Evolutionary conservation across 2,888 invertebrate genomes (phyloP), one percentile per base, ranked within the genome.

Genomic region (Oasisia sp.): DNA sequence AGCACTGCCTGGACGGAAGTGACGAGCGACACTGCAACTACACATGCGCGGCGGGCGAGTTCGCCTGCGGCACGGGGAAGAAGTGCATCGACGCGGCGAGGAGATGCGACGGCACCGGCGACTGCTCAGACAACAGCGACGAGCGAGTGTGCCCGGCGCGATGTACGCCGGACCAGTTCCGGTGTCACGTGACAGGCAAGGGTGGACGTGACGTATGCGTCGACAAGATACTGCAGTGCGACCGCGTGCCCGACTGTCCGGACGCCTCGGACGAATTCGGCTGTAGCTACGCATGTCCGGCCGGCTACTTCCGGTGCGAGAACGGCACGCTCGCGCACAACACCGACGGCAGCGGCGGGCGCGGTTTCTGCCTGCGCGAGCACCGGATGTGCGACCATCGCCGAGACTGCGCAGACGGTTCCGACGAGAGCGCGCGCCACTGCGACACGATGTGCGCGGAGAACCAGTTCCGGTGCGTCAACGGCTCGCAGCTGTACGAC

Each of bases 171-270:
- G 11, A 11, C n/a, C 74, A 91, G 74, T 89, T 89, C 89, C 56
- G 74, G n/a, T 74, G 74, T 89, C 74, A 89, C 32, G 56, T 74
- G 38, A 27, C 58, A 27, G 32, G 74, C 91, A 56, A 32, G 11
- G n/a, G 74, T 19, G 74, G 56, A 32, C 32, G 11, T 44, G 56
- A 56, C 91, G 38, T 89, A n/a, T 91, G 91, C 56, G 74, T 74
- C 32, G 74, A 91, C 27, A n/a, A 56, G 7, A 44, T 32, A n/a
- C 74, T 74, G 74, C 74, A 74, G 74, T 74, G 74, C 27, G 94
- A 94, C 92, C 89, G 94, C 12, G 92, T 93, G 44, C 32, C 44
- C 5, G 93, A 94, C 92, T 94, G 94, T 91, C 38, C 91, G n/a
- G 93, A 94, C 89, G 93, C 91, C 11, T 92, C 92, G 32, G 94